phyloP scores from a whole-genome alignment of 2,797 vertebrate species.

The Crypturellus tataupa region DNA sequence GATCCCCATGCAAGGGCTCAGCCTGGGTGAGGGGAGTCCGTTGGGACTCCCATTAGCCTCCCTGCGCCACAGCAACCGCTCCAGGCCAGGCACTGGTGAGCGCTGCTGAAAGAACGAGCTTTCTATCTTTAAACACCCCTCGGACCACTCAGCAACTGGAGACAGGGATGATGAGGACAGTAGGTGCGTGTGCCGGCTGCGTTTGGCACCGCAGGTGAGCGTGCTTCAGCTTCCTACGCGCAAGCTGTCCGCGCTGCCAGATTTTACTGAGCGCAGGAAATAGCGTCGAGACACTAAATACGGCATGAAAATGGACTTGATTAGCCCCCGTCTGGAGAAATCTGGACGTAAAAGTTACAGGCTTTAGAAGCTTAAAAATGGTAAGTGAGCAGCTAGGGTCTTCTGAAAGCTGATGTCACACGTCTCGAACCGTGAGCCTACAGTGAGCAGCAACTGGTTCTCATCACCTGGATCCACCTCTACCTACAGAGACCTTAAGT shows the following conservation, averaged over 20 bases:
- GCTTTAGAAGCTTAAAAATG: not conserved
- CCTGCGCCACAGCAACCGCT: not conserved
- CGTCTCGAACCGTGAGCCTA: not conserved
- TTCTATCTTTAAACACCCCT: not conserved
- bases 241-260: fast-evolving
- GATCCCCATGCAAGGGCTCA: not conserved
- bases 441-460: not conserved
- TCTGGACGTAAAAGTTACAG: not conserved
- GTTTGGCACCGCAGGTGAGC: not conserved
- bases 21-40: not conserved
- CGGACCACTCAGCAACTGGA: not conserved
- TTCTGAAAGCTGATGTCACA: not conserved
- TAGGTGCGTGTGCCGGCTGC: not conserved
- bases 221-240: not conserved
- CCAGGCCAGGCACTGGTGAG: not conserved
- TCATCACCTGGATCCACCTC: not conserved
- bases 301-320: not conserved
- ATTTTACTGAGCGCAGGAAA: not conserved
- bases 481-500: not conserved
- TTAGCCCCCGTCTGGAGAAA: not conserved
- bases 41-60: not conserved
- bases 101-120: not conserved
- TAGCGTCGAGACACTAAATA: not conserved
- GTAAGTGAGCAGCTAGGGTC: not conserved
- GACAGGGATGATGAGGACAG: not conserved